Evolutionary conservation across 2,797 vertebrate species (phyloP), one percentile per base, ranked within the genome.

Genomic region (Pyrrhura leucotis): DNA sequence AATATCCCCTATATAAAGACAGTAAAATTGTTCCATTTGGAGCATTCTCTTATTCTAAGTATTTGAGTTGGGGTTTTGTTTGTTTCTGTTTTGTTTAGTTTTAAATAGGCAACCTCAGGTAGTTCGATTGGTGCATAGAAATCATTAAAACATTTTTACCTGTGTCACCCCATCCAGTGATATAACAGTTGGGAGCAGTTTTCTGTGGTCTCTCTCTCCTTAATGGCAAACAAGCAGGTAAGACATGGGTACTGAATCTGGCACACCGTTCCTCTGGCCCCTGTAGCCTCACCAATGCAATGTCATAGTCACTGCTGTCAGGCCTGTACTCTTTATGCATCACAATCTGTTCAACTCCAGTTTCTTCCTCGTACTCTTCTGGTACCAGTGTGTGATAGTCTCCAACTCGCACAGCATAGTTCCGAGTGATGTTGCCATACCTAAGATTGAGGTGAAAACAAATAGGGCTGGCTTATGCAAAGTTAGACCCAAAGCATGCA

Each of bases 151-250:
- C 40, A 5, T 2, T 73, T 80, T 97, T 97, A 99, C 99, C 99
- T 98, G 99, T 99, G 97, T 99, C 99, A 31, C 99, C 99, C 99
- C 99, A 99, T 90, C 99, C 99, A 1, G 99, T 99, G 95, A 99
- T 99, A 67, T 99, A 99, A 94, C 99, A 99, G 93, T 98, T 99
- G 73, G 98, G 98, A 73, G 98, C 98, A 25, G 98, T 98, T 97
- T 98, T 99, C 81, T 99, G 98, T 14, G 98, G 99, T 78, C 98
- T 98, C 96, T 99, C 99, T 80, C 98, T 98, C 90, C 96, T 96
- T 47, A 96, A 53, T 1, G 99, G 99, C 95, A 99, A 95, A 92
- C 99, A 99, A 40, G 98, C 99, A 0, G 99, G 99, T 82, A 99
- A 97, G 47, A 99, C 98, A 0, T 99, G 98, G 42, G 97, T 98